Evolutionary conservation across 2,888 invertebrate species (phyloP).

Genomic region (Hecatera dysodea): DNA sequence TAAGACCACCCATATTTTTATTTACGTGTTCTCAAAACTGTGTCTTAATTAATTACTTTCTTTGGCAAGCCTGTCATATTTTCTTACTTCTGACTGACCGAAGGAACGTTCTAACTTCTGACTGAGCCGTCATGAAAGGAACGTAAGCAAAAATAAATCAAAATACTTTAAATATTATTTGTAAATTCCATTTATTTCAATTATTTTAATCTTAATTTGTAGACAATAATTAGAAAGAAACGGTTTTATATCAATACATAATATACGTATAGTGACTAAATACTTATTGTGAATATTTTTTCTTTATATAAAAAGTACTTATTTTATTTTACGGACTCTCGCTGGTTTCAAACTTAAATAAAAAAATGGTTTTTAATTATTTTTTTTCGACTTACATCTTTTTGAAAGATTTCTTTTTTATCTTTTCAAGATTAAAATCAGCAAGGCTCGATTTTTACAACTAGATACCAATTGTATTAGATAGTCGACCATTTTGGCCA

Average conservation of each 20-base stretch:
- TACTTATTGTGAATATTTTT: constrained; percentile 75
- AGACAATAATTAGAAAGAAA: constrained; percentile 77
- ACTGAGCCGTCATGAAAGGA: not conserved
- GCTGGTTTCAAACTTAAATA: constrained; percentile 47
- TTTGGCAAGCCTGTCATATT: no score
- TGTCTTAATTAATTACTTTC: no score
- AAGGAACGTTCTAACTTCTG: not conserved
- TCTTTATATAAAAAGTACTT: constrained; percentile 70
- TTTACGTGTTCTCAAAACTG: no score
- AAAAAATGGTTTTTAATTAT: not conserved
- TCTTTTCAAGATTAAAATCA: constrained; percentile 56
- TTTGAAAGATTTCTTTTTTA: not conserved
- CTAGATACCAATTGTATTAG: constrained; percentile 83
- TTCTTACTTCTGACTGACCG: not conserved
- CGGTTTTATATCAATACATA: constrained; percentile 76
- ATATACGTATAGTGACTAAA: constrained; percentile 77
- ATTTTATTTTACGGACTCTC: constrained; percentile 61
- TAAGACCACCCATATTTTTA: no score
- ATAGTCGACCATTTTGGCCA: constrained; percentile 85
- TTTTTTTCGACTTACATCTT: not conserved
- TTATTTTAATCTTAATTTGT: constrained; percentile 79
- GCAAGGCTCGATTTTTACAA: constrained; percentile 41
- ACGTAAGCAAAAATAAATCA: not conserved
- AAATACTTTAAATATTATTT: constrained; percentile 60
- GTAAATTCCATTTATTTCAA: constrained; percentile 85